phyloP scores from a whole-genome alignment of 1,140 invertebrate genomes.

The Ctenoplectra terminalis region DNA sequence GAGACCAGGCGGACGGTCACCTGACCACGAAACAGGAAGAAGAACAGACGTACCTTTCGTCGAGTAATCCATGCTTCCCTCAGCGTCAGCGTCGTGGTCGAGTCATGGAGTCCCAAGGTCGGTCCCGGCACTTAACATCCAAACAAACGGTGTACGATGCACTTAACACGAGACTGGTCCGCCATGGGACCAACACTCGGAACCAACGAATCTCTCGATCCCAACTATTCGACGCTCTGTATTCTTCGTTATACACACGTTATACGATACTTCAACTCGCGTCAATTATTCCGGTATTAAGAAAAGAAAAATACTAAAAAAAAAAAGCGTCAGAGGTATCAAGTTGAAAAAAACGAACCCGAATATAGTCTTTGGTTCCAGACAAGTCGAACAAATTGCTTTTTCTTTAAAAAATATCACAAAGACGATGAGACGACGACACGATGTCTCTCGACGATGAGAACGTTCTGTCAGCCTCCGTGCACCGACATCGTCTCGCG shows the following conservation, averaged over 20 bases:
- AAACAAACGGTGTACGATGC: constrained; percentile 31
- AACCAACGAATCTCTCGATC: not conserved
- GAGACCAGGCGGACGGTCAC: not conserved
- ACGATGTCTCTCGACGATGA: not conserved
- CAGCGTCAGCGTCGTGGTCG: constrained; percentile 13
- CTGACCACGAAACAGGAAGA: not conserved
- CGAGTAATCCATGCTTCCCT: constrained; percentile 70
- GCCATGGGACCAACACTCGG: constrained; percentile 20
- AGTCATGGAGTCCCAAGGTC: constrained; percentile 39
- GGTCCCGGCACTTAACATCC: constrained; percentile 45
- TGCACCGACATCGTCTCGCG: not conserved
- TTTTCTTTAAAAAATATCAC: no score
- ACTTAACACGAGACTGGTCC: constrained; percentile 41
- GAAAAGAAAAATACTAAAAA: no score
- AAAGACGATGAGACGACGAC: no score
- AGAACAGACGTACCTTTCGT: constrained; percentile 67
- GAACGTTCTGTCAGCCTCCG: not conserved
- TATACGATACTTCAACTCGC: no score
- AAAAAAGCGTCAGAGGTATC: no score
- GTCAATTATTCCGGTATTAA: no score
- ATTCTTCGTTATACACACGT: no score
- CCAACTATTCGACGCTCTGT: not conserved
- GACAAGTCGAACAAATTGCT: no score
- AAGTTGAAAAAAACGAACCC: no score
- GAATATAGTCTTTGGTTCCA: no score